Evolutionary conservation across 2,797 vertebrate genomes (phyloP), one percentile per base, ranked within the genome.

Genomic region (Myoxocephalus aenaeus): DNA sequence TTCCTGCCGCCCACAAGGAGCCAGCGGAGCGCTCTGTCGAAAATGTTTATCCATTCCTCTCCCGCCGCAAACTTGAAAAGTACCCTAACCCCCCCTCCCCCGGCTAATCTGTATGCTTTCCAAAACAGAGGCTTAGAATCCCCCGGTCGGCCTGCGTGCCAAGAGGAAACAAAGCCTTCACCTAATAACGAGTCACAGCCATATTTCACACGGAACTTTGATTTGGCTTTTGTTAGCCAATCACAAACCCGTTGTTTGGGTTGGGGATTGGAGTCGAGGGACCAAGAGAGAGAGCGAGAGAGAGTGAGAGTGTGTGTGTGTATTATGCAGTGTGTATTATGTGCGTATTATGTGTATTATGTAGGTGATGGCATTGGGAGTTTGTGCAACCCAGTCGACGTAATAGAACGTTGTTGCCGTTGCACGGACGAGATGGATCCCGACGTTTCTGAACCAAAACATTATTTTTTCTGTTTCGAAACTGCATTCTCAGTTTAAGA

Each of bases 91-190:
- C 73, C 38, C 38, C 38, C 38, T 27, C 25, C 75, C 67, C 71
- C 22, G 66, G 78, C 80, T 87, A 81, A 90, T 92, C 81, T 90
- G 86, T 84, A 87, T 86, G 86, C 87, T 80, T 73, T 90, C 79
- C 70, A 81, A 70, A 70, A 42, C 76, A 66, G 85, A 93, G 69
- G 38, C 58, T 82, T 82, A 88, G 8, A 90, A 78, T 81, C 87
- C 78, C 82, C 10, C 66, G 44, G 79, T 74, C 82, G 66, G 82
- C 77, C 77, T 54, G 73, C 22, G 54, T 86, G 88, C 83, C 80
- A 75, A 69, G 78, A 18, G 72, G 80, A 93, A 89, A 91, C 87
- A 90, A 92, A 90, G 83, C 80, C 72, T 83, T 82, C 79, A 87
- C 90, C 86, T 90, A 87, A 88, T 89, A 89, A 87, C 18, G 25